These are phyloP conservation scores for Lota lota DNA, from an alignment of 2,113 vertebrate genomes.

Conservation along the genomic window DNA sequence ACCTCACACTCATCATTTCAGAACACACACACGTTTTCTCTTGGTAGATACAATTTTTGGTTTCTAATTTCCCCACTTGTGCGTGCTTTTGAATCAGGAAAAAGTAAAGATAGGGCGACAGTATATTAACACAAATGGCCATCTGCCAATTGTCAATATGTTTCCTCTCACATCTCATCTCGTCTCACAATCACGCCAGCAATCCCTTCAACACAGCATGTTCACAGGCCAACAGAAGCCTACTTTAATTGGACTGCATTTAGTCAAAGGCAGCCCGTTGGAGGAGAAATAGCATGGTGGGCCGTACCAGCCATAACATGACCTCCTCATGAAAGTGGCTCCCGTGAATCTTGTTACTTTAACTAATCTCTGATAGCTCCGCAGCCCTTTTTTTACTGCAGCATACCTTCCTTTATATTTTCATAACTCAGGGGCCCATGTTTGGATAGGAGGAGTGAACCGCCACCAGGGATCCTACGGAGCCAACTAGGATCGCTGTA, in stretches of 20 bases:
- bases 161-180: too few relatives aligned
- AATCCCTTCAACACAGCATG: too few relatives aligned
- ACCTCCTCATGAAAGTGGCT: conserved; percentile 29
- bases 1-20: conserved; percentile 58
- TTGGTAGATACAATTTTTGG: conserved; percentile 24
- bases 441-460: conserved; percentile 35
- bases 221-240: conserved; percentile 5
- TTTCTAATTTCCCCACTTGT: not conserved
- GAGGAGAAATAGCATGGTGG: conserved; percentile 23
- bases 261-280: conserved; percentile 19
- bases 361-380: conserved; percentile 37
- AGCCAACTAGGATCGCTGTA: conserved; percentile 3
- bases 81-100: too few relatives aligned
- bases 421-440: conserved; percentile 37
- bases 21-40: conserved; percentile 30
- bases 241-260: conserved; percentile 1
- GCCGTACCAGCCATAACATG: conserved; percentile 28
- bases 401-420: conserved; percentile 32
- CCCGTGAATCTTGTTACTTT: conserved; percentile 36
- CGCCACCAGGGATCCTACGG: conserved; percentile 7
- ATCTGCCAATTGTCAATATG: too few relatives aligned
- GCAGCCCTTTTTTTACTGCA: conserved; percentile 11
- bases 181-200: too few relatives aligned
- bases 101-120: too few relatives aligned
- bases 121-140: too few relatives aligned